Conservation (phyloP, 2,888 invertebrate genomes). For the Noctua fimbriata region DNA sequence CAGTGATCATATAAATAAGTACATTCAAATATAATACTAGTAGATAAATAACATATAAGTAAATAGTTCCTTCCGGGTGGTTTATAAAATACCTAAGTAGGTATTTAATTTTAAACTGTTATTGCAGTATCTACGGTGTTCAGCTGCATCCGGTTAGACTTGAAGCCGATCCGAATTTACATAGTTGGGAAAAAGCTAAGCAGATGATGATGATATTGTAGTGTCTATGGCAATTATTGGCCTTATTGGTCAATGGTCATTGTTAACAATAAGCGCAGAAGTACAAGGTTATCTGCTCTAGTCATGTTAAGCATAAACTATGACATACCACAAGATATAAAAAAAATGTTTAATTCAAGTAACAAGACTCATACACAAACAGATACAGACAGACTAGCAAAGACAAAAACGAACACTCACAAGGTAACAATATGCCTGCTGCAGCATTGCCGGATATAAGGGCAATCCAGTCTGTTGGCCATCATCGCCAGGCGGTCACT, state of each 20-base stretch:
- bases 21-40: not conserved
- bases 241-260: not conserved
- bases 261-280: not conserved
- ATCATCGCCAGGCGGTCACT: no score
- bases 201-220: not conserved
- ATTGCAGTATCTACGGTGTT: not conserved
- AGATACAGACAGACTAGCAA: no score
- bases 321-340: not conserved
- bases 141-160: not conserved
- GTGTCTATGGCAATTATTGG: not conserved
- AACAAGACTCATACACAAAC: no score
- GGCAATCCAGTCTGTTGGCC: no score
- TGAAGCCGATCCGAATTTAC: not conserved
- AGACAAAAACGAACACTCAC: no score
- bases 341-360: no score
- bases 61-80: conserved; percentile 12
- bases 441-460: no score
- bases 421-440: no score
- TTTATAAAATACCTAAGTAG: not conserved
- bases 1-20: conserved; percentile 16
- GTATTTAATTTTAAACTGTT: not conserved
- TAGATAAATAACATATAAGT: not conserved
- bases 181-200: not conserved
- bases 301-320: not conserved
- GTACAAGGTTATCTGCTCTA: not conserved